These are phyloP conservation scores for Drosophila tropicalis DNA, from an alignment of 1,140 invertebrate species.

Conservation along the genomic window DNA sequence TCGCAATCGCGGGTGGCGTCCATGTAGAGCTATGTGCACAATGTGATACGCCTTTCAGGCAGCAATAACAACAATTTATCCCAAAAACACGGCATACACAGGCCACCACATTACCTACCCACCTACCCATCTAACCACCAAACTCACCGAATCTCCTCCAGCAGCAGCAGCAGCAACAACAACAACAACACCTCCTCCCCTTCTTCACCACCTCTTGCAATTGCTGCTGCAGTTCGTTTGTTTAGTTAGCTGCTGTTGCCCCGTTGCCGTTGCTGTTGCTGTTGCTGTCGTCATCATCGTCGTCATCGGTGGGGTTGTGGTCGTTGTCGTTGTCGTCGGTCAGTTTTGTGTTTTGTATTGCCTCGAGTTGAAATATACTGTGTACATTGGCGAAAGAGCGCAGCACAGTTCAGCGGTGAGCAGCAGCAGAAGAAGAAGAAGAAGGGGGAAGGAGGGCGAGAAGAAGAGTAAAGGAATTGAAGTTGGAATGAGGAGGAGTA, in stretches of 20 bases:
- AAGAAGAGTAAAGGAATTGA: background rate
- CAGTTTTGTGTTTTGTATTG: constrained; percentile 31
- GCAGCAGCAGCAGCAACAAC: background rate
- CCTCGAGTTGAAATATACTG: constrained; percentile 1
- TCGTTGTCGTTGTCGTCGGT: constrained; percentile 42
- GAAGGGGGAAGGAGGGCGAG: background rate
- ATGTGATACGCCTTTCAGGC: constrained; percentile 15
- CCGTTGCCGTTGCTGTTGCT: constrained; percentile 6
- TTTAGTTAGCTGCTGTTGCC: constrained; percentile 19
- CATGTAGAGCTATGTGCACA: constrained; percentile 16
- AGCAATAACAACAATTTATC: background rate
- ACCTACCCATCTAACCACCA: background rate
- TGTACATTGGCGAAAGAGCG: background rate
- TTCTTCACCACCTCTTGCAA: background rate
- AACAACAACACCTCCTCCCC: background rate
- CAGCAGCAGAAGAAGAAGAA: background rate
- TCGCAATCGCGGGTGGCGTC: constrained; percentile 14
- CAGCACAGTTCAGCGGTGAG: background rate
- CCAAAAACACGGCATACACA: background rate
- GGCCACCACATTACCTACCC: too few relatives aligned
- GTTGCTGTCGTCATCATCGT: constrained; percentile 15
- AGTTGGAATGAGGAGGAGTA: background rate
- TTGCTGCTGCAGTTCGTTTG: constrained; percentile 16
- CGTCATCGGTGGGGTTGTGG: constrained; percentile 44
- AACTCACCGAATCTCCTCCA: background rate